Evolutionary conservation across 2,888 invertebrate genomes (phyloP).

Genomic region (Spicauda simplicius): DNA sequence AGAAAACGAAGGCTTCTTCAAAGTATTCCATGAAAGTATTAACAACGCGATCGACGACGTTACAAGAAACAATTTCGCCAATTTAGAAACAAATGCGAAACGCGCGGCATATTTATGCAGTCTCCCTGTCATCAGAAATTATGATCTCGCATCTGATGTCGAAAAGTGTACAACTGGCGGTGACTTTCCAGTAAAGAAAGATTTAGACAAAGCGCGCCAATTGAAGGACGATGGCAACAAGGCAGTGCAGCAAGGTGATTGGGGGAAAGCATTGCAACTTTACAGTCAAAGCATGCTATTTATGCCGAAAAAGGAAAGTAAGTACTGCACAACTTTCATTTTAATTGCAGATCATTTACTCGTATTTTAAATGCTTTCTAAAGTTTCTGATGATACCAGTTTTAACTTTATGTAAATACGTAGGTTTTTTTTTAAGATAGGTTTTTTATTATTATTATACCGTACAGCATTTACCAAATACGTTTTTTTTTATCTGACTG

Average conservation of each 20-base stretch:
- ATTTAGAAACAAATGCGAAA: constrained; percentile 86
- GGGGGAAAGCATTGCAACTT: constrained; percentile 86
- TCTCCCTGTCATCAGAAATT: constrained; percentile 78
- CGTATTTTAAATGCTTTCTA: too few relatives aligned
- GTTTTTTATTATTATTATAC: too few relatives aligned
- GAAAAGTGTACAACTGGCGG: constrained; percentile 64
- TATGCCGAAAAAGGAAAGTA: constrained; percentile 88
- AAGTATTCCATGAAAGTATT: constrained; percentile 86
- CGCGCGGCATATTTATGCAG: constrained; percentile 86
- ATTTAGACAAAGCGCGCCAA: constrained; percentile 83
- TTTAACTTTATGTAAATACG: too few relatives aligned
- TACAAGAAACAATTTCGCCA: constrained; percentile 86
- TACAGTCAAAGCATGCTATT: constrained; percentile 89
- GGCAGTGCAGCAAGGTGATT: constrained; percentile 89
- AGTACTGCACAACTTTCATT: constrained; percentile 52
- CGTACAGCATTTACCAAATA: too few relatives aligned
- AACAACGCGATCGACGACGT: constrained; percentile 82
- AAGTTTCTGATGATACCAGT: too few relatives aligned
- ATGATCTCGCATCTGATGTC: constrained; percentile 73
- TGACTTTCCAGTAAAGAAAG: constrained; percentile 80
- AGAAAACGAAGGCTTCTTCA: constrained; percentile 83
- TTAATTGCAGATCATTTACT: not conserved
- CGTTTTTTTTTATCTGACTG: too few relatives aligned
- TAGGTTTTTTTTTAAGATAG: too few relatives aligned
- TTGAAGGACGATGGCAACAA: constrained; percentile 90